Base-by-base conservation (phyloP, 2,888 invertebrate genomes). In the Amblyteles armatorius region DNA sequence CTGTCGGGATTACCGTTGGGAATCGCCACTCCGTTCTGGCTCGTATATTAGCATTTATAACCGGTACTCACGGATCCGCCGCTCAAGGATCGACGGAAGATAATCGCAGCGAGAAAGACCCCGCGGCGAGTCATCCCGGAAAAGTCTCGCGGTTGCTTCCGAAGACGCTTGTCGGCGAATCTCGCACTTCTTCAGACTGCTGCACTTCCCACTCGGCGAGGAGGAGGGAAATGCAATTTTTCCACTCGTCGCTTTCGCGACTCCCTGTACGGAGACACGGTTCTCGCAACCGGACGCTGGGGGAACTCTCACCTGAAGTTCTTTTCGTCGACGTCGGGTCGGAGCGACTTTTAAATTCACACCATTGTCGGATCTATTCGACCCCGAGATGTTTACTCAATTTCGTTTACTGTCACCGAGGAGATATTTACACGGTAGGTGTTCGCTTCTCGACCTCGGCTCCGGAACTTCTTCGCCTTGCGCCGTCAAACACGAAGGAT, bases 321-420 rank as follows among this genome's bases (percentile, higher is more conserved):
- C 67, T 69, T n/a, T 16, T 50, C 36, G 52, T 50, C 48, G 19
- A 65, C 50, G 63, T 52, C 65, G 65, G 77, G 73, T 74, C 44
- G 69, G 90, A 90, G 90, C 90, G 91, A 92, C 91, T 93, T 93
- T 92, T 90, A 92, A 92, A 93, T 93, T 92, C 92, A 88, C 90
- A 90, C 90, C 87, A 92, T 93, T 92, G 93, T 92, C 91, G 91
- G 88, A 87, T 90, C 88, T 91, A 91, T 92, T 92, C 90, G 90
- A 90, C 88, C 63, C 63, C 91, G 91, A 92, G 93, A 93, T 93
- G 91, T 93, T 93, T 93, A 93, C 93, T 93, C 93, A 91, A 93
- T 93, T 93, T 89, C 90, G 90, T 89, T 93, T 90, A 90, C 90
- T 90, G 88, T 80, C 90, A 89, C 88, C 67, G 84, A 88, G 88